phyloP scores from a whole-genome alignment of 2,888 invertebrate genomes.

The Agrotis ipsilon region DNA sequence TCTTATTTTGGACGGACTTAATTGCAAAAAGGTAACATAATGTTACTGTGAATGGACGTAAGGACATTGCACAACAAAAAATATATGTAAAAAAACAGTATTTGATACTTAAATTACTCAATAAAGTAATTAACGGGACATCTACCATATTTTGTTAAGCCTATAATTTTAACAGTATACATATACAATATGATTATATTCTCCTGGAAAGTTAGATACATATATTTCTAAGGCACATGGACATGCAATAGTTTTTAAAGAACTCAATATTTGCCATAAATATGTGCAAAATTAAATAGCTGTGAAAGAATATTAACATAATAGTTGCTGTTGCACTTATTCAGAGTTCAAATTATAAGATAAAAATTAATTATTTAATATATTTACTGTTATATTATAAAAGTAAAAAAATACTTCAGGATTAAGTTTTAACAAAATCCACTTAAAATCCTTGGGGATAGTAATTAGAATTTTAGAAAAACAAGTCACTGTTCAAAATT shows the following conservation, averaged over 20 bases:
- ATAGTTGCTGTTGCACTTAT: neutral
- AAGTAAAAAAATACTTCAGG: no score
- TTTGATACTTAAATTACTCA: conserved; percentile 22
- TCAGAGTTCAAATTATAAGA: neutral
- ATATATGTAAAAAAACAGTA: neutral
- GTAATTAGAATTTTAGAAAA: neutral
- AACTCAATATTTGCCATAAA: neutral
- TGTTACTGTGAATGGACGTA: conserved; percentile 11
- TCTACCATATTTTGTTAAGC: neutral
- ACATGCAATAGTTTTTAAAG: neutral
- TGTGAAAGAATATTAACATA: conserved; percentile 24
- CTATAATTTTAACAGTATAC: neutral
- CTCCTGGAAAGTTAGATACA: neutral
- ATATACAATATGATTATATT: neutral
- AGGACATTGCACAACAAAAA: conserved; percentile 23
- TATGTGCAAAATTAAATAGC: conserved; percentile 1
- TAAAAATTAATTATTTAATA: no score
- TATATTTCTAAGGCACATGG: conserved; percentile 19
- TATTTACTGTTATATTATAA: no score
- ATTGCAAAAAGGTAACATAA: conserved; percentile 31
- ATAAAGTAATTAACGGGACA: conserved; percentile 22
- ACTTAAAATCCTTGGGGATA: neutral
- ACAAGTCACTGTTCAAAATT: conserved; percentile 11
- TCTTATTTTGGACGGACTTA: conserved; percentile 38
- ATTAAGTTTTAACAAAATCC: no score